Evolutionary conservation across 2,797 vertebrate genomes (phyloP).

Genomic region (Oreochromis mossambicus): DNA sequence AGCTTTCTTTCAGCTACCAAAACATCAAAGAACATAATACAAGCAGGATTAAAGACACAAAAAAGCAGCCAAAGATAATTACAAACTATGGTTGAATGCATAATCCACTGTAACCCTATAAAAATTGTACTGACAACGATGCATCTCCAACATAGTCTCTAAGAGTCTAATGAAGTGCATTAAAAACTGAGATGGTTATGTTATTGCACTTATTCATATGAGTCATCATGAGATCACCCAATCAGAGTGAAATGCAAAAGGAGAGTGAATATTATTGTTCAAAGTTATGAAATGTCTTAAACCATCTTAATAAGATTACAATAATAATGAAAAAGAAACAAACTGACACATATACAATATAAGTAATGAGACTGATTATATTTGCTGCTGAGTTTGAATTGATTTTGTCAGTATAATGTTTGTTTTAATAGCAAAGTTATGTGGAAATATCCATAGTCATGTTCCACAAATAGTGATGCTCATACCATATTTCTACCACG

Average conservation of each 20-base stretch:
- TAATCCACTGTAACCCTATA: conserved; percentile 12
- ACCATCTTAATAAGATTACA: not conserved
- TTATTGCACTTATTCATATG: not conserved
- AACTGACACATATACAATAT: not conserved
- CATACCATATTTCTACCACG: not conserved
- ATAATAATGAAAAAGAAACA: not conserved
- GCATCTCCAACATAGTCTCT: not conserved
- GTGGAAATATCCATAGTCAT: not conserved
- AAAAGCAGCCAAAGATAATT: not conserved
- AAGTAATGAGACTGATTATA: not conserved
- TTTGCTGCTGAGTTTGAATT: not conserved
- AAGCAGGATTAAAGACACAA: not conserved
- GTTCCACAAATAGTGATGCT: not conserved
- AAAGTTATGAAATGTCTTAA: not conserved
- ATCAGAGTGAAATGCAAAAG: not conserved
- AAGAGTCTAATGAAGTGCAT: not conserved
- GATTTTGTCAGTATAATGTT: not conserved
- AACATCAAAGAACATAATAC: not conserved
- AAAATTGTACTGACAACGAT: not conserved
- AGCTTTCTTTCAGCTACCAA: not conserved
- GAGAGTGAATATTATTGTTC: not conserved
- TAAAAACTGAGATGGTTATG: not conserved
- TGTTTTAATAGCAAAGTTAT: not conserved
- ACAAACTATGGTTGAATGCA: not conserved
- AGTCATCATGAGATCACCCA: not conserved